Percentiles rank a stretch among this genome's conserved stretches.
phyloP scores from a whole-genome alignment of 2,888 invertebrate species.

The Apamea epomidion region DNA sequence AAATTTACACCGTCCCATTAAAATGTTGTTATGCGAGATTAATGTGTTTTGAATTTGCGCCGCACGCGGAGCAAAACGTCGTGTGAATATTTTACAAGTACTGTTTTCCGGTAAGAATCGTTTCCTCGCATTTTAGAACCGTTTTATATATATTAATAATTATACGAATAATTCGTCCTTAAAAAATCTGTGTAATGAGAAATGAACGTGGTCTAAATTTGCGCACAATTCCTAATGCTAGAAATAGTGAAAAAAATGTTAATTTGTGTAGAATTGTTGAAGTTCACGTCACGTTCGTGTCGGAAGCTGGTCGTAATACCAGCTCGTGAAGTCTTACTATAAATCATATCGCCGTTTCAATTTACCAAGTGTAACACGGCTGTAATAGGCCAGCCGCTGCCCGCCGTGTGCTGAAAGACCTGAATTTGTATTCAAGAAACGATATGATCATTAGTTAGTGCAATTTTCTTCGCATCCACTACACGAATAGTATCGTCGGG shows the following conservation, averaged over 20 bases:
- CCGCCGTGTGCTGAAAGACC: constrained; percentile 84
- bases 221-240: neutral
- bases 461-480: constrained; percentile 88
- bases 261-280: constrained; percentile 72
- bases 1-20: constrained; percentile 77
- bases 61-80: constrained; percentile 47
- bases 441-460: constrained; percentile 89
- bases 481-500: constrained; percentile 81
- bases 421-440: constrained; percentile 88
- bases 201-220: neutral
- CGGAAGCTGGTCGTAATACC: constrained; percentile 84
- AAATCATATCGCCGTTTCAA: constrained; percentile 89
- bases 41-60: constrained; percentile 71
- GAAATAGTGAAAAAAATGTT: constrained; percentile 52
- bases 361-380: constrained; percentile 85
- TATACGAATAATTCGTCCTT: neutral
- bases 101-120: constrained; percentile 51
- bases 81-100: constrained; percentile 70
- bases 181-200: neutral
- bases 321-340: constrained; percentile 85
- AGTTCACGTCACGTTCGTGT: constrained; percentile 84
- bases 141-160: constrained; percentile 6
- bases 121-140: constrained; percentile 14
- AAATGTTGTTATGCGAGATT: constrained; percentile 76
- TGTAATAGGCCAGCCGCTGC: constrained; percentile 82